phyloP scores from a whole-genome alignment of 2,888 invertebrate species.

The Heliconius cydno region DNA sequence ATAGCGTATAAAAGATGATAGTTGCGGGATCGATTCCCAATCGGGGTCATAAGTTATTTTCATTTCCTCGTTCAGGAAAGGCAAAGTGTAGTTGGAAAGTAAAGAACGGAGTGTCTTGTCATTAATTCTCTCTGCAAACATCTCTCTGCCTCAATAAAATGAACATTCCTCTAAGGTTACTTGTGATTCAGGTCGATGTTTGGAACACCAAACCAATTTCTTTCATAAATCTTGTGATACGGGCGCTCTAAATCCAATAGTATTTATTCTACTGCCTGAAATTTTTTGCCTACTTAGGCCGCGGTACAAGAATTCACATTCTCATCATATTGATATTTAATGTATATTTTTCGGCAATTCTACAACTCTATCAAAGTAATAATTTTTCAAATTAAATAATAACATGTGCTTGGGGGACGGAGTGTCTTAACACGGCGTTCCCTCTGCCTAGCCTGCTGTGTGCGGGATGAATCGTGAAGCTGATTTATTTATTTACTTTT shows the following conservation, averaged over 20 bases:
- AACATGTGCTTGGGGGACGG: no score
- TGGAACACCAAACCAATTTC: not conserved
- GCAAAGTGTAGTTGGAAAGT: no score
- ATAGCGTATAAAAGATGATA: no score
- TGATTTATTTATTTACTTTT: no score
- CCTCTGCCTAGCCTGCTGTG: no score
- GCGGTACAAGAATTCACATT: not conserved
- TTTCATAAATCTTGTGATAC: not conserved
- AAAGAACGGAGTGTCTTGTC: not conserved
- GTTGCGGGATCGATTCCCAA: no score
- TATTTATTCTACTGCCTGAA: not conserved
- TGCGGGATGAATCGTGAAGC: no score
- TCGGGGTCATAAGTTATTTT: no score
- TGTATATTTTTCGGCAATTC: not conserved
- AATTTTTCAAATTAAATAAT: no score
- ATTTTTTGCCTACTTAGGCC: not conserved
- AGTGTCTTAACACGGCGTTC: no score
- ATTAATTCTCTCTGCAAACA: not conserved
- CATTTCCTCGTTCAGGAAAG: no score
- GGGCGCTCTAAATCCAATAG: slow-evolving; percentile 5
- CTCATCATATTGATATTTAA: not conserved
- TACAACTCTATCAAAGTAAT: no score
- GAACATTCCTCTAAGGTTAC: not conserved
- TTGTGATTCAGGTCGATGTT: slow-evolving; percentile 6
- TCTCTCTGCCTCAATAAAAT: not conserved